Percentiles rank a stretch among this genome's conserved stretches.
Evolutionary conservation across 2,888 invertebrate genomes (phyloP).

Genomic region (Theretra japonica): DNA sequence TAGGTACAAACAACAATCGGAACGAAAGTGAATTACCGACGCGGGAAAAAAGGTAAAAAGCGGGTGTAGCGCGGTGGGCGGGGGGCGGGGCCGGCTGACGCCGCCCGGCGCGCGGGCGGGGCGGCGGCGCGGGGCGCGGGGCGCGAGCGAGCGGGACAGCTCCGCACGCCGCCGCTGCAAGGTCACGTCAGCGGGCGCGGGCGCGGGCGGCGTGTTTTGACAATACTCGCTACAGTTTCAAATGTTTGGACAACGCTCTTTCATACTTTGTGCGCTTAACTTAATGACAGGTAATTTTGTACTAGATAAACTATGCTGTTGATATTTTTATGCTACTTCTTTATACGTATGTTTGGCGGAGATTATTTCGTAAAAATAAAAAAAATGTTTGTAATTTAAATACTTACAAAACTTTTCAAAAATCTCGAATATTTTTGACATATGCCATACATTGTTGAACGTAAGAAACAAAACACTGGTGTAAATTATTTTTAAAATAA

Average conservation of each 20-base stretch:
- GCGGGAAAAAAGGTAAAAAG: constrained; percentile 72
- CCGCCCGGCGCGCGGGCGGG: constrained; percentile 65
- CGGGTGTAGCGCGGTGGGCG: constrained; percentile 72
- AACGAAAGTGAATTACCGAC: constrained; percentile 66
- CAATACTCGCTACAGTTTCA: constrained; percentile 35
- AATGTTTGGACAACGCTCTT: constrained; percentile 12
- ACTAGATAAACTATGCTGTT: not conserved
- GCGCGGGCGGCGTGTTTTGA: constrained; percentile 54
- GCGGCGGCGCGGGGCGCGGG: constrained; percentile 41
- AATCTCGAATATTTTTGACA: no score
- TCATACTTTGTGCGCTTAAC: not conserved
- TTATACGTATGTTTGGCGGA: no score
- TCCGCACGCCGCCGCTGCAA: constrained; percentile 52
- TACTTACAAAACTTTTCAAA: no score
- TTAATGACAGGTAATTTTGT: not conserved
- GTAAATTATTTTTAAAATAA: no score
- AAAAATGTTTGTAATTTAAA: not conserved
- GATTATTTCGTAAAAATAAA: no score
- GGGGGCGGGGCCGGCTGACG: constrained; percentile 70
- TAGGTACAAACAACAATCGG: constrained; percentile 44
- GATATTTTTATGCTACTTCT: no score
- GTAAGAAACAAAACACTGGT: no score
- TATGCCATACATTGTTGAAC: no score
- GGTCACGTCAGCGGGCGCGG: constrained; percentile 59
- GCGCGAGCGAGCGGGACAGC: constrained; percentile 65